Base-by-base conservation (phyloP, 2,113 vertebrate species). In the Python bivittatus region DNA sequence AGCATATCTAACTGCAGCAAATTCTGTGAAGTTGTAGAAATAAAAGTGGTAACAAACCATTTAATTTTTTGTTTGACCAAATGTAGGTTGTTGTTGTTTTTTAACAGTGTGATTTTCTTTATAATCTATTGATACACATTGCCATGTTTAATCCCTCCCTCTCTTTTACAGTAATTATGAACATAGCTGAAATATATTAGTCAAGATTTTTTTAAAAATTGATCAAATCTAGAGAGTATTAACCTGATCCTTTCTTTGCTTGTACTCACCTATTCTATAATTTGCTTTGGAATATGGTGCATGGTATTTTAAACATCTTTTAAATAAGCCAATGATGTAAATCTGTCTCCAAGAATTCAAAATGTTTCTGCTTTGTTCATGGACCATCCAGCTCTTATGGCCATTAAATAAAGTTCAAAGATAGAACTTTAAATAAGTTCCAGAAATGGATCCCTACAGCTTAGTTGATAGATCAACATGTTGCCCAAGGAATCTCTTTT, bases 61-160 rank as follows among this genome's bases (percentile, higher is more conserved):
- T 68, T 93, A 94, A 93, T 90, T 88, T 4, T 90, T 13, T 83
- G 90, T 91, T 91, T 96, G 86, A 96, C 92, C 93, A 91, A 91
- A 93, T 95, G 94, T 48, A 6, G 48, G 48, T 48, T 48, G 48
- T 48, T 48, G 48, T 48, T 48, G 2, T 48, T 48, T 48, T 48
- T 48, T 48, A 48, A 48, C 48, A 95, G 85, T 27, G 2, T 72
- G 23, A 29, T 95, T n/a, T n/a, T 33, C 94, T 38, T 58, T 38
- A 9, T 89, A 89, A 90, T 61, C 61, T 64, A 90, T 84, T 93
- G 88, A 44, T 94, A 38, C 29, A 92, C 56, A 90, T 54, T 96
- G 23, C 61, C 91, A 90, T 94, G 2, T 86, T 94, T 92, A 91
- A 25, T 44, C 48, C 7, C 48, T 48, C 48, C 44, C 48, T 48